A percentile compares a stretch with the other conserved stretches of the same genome.
These are phyloP conservation scores for Malurus elegans DNA, from an alignment of 2,113 vertebrate species.

Conservation along the genomic window DNA sequence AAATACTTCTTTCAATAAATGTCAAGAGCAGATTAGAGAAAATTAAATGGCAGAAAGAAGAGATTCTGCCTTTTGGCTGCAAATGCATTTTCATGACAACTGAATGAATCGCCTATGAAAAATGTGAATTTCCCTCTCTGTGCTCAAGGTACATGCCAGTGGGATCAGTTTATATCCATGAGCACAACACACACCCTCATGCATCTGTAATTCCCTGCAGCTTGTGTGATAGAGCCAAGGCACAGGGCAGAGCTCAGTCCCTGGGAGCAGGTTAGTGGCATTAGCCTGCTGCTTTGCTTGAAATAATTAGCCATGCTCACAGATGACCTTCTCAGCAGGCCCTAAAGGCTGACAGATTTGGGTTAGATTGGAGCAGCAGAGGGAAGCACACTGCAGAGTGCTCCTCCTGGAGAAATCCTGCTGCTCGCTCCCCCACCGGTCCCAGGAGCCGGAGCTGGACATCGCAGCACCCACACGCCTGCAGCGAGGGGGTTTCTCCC, in stretches of 20 bases:
- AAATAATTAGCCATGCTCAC: conserved; percentile 42
- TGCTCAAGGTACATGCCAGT: neutral
- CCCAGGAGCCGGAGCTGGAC: neutral
- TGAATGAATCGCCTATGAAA: neutral
- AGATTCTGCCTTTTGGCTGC: conserved; percentile 23
- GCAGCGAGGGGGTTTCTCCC: neutral
- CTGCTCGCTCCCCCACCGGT: neutral
- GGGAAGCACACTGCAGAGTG: neutral
- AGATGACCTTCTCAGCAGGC: conserved; percentile 46
- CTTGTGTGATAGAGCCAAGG: neutral
- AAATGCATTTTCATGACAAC: neutral
- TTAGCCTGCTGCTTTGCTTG: conserved; percentile 44
- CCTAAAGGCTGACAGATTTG: conserved; percentile 40
- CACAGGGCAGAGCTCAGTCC: neutral
- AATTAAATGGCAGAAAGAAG: conserved; percentile 19
- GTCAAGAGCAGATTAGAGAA: conserved; percentile 53
- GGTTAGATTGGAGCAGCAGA: neutral
- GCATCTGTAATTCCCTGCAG: neutral
- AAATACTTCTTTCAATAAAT: conserved; percentile 47
- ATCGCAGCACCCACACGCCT: neutral
- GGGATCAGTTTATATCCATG: conserved; percentile 12
- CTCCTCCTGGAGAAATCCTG: neutral
- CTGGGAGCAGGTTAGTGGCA: neutral
- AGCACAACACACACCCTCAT: neutral
- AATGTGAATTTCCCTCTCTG: neutral